These are phyloP conservation scores for Trinectes maculatus DNA, from an alignment of 2,113 vertebrate genomes.

Conservation along the genomic window DNA sequence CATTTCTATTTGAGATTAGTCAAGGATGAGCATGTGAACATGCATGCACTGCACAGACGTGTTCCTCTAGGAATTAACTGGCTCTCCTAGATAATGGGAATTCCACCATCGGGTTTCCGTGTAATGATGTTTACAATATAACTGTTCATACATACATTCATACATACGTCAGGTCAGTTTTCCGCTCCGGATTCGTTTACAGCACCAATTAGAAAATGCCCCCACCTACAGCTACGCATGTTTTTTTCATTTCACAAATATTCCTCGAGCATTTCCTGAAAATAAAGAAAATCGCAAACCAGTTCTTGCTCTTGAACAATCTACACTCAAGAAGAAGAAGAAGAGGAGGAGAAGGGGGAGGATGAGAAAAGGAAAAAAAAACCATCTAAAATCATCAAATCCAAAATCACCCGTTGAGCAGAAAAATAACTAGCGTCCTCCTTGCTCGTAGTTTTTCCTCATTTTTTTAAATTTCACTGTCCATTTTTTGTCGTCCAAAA, in stretches of 20 bases:
- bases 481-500: slow-evolving; percentile 86
- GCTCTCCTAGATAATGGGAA: slow-evolving; percentile 82
- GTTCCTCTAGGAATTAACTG: slow-evolving; percentile 59
- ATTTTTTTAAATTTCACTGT: slow-evolving; percentile 76
- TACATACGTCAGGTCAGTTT: slow-evolving; percentile 90
- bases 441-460: slow-evolving; percentile 74
- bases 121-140: slow-evolving; percentile 94
- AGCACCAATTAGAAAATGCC: slow-evolving; percentile 89
- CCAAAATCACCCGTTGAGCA: slow-evolving; percentile 88
- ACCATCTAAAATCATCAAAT: slow-evolving; percentile 84
- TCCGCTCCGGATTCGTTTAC: slow-evolving; percentile 85
- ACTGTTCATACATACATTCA: slow-evolving; percentile 88
- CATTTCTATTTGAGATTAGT: slow-evolving; percentile 72
- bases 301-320: slow-evolving; percentile 92
- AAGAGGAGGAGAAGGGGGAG: slow-evolving; percentile 18
- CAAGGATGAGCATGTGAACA: slow-evolving; percentile 69
- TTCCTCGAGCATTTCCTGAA: slow-evolving; percentile 95
- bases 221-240: slow-evolving; percentile 89
- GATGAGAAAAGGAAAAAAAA: slow-evolving; percentile 76
- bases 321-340: slow-evolving; percentile 84
- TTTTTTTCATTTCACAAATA: slow-evolving; percentile 80
- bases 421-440: slow-evolving; percentile 84
- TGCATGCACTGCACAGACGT: slow-evolving; percentile 69
- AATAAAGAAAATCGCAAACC: slow-evolving; percentile 93
- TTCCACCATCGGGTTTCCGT: slow-evolving; percentile 95